These are phyloP conservation scores for Strongylocentrotus purpuratus DNA, from an alignment of 35 echinoderm and acorn worm genomes.

Conservation along the genomic window DNA sequence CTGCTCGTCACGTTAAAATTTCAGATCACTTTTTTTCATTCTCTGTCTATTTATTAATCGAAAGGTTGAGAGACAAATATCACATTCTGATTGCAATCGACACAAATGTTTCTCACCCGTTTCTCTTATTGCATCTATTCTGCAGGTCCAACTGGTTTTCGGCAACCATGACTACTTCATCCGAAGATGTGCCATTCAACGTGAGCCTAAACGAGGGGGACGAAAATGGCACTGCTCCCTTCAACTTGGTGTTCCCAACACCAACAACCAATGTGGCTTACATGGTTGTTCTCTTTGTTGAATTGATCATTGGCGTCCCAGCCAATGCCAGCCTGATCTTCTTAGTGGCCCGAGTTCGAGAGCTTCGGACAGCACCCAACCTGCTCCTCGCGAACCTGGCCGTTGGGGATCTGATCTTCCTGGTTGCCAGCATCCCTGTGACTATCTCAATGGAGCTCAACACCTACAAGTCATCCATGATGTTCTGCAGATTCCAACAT, in stretches of 20 bases:
- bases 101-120: background rate
- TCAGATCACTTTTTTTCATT: too few species aligned
- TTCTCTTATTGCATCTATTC: background rate
- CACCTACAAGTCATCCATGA: background rate
- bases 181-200: background rate
- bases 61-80: too few species aligned
- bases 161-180: background rate
- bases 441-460: background rate
- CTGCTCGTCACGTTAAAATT: too few species aligned
- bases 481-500: background rate
- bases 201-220: background rate
- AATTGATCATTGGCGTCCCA: constrained; percentile 38
- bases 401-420: constrained; percentile 38
- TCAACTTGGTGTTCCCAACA: background rate
- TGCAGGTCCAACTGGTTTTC: background rate
- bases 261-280: background rate
- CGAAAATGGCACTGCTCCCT: background rate
- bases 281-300: background rate
- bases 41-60: too few species aligned
- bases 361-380: constrained; percentile 42
- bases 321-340: constrained; percentile 43
- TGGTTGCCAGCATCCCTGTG: background rate
- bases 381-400: constrained; percentile 47
- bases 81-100: background rate
- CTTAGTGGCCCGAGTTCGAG: constrained; percentile 31